phyloP scores from a whole-genome alignment of 2,888 invertebrate genomes.

The Conistra vaccinii region DNA sequence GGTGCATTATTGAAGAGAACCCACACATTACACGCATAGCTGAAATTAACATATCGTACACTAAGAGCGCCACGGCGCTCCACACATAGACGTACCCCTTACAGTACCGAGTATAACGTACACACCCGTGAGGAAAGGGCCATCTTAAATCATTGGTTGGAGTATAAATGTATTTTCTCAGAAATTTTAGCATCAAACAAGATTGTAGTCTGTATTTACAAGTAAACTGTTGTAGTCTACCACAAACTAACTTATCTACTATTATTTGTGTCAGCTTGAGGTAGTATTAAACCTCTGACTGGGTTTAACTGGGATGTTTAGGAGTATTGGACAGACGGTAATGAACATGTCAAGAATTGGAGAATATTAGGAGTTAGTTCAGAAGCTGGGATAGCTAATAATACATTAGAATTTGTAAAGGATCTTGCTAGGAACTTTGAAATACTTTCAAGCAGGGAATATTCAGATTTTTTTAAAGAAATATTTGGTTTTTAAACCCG shows the following conservation, averaged over 20 bases:
- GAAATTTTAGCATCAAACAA: constrained; percentile 22
- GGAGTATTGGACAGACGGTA: neutral
- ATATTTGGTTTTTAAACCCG: neutral
- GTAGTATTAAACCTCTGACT: neutral
- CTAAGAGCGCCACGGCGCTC: too few relatives aligned
- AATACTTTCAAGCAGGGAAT: neutral
- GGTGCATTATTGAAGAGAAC: too few relatives aligned
- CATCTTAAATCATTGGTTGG: neutral
- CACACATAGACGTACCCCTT: too few relatives aligned
- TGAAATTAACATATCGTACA: too few relatives aligned
- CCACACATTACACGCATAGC: too few relatives aligned
- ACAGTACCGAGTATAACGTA: too few relatives aligned
- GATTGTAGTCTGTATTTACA: constrained; percentile 3
- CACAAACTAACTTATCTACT: neutral
- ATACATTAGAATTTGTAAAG: neutral
- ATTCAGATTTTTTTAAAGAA: neutral
- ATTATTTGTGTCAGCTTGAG: constrained; percentile 13
- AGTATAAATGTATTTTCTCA: constrained; percentile 7
- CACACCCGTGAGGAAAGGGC: too few relatives aligned
- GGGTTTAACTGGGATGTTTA: constrained; percentile 2
- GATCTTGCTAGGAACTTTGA: neutral
- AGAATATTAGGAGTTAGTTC: neutral
- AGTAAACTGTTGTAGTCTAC: neutral
- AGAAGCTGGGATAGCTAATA: neutral
- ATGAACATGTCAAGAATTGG: neutral